Percentiles rank a stretch among this genome's conserved stretches.
Conservation (phyloP, 2,113 vertebrate species). For the Psophia crepitans region DNA sequence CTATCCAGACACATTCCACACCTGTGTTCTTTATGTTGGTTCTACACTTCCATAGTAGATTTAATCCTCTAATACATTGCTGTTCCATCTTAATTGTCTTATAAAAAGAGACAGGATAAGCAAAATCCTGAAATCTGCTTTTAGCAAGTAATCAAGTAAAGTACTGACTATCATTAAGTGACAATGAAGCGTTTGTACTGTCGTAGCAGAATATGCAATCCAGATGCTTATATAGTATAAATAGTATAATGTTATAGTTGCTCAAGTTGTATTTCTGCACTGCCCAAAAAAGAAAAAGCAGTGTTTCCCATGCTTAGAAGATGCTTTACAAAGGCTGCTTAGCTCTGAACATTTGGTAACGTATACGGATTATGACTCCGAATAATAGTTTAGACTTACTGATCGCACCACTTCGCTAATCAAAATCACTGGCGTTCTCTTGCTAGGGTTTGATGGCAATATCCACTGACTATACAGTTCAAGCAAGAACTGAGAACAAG, state of each 20-base stretch:
- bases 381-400: conserved; percentile 73
- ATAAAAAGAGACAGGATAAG: background rate
- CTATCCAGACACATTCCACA: background rate
- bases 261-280: background rate
- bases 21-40: background rate
- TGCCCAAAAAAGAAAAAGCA: background rate
- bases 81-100: background rate
- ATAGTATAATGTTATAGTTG: background rate
- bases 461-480: conserved; percentile 98
- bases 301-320: background rate
- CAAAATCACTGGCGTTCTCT: conserved; percentile 88
- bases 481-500: conserved; percentile 95
- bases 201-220: background rate
- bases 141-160: background rate
- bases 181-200: background rate
- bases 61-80: background rate
- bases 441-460: conserved; percentile 84
- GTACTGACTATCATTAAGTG: background rate
- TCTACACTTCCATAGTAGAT: background rate
- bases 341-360: background rate
- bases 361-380: background rate
- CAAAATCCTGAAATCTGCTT: background rate
- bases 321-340: background rate
- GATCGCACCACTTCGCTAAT: conserved; percentile 96
- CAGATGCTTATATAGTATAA: background rate